phyloP scores from a whole-genome alignment of 2,113 vertebrate genomes.

The Salvelinus namaycush region DNA sequence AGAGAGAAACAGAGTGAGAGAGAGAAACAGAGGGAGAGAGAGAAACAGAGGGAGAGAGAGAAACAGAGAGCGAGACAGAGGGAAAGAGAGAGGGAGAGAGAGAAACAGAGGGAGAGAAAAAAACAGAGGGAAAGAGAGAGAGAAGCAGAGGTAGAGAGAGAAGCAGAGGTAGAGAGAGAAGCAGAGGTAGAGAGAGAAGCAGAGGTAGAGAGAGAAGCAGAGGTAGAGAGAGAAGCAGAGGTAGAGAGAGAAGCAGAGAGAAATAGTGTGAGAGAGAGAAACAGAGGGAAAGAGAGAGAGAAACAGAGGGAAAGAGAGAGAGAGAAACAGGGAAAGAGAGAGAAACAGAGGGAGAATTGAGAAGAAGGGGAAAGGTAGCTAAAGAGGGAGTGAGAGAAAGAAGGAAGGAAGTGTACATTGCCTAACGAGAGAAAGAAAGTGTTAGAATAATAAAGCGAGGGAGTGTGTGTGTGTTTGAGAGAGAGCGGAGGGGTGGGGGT shows the following conservation, averaged over 20 bases:
- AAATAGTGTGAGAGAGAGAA: too few relatives aligned
- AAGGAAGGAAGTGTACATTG: background rate
- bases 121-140: background rate
- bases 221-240: background rate
- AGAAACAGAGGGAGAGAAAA: too few relatives aligned
- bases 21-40: background rate
- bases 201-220: background rate
- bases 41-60: too few relatives aligned
- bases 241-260: too few relatives aligned
- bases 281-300: too few relatives aligned
- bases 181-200: background rate
- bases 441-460: too few relatives aligned
- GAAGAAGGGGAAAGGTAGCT: background rate
- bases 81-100: too few relatives aligned
- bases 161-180: background rate
- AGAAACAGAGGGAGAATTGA: too few relatives aligned
- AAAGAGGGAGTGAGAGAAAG: background rate
- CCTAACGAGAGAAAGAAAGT: background rate
- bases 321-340: too few relatives aligned
- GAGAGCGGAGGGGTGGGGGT: background rate
- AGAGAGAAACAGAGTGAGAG: constrained; percentile 4
- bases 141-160: background rate
- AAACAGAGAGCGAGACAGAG: too few relatives aligned
- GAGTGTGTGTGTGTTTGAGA: background rate
- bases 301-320: too few relatives aligned